Conservation (phyloP, 2,113 vertebrate species). For the Neodon shergylaensis region DNA sequence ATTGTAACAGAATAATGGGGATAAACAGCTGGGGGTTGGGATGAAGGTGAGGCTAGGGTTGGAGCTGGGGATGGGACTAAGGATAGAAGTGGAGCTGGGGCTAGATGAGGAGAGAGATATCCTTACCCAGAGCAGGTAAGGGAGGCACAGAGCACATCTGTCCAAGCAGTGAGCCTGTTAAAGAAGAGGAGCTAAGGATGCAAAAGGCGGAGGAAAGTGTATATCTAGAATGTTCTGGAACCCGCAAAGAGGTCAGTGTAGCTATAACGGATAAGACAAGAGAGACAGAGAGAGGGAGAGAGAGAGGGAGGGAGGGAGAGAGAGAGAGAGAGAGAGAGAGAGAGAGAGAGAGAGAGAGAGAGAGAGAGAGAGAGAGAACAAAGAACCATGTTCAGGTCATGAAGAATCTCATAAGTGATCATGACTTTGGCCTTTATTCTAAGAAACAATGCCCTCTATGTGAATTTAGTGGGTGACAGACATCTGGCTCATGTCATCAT, state of each 20-base stretch:
- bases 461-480: background rate
- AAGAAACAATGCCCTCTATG: background rate
- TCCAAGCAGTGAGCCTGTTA: background rate
- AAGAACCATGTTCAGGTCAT: background rate
- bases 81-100: no score
- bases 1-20: background rate
- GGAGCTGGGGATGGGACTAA: background rate
- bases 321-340: background rate
- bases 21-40: background rate
- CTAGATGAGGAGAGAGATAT: no score
- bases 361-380: background rate
- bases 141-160: rapidly evolving
- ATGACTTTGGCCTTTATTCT: background rate
- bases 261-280: background rate
- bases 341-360: background rate
- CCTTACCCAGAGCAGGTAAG: background rate
- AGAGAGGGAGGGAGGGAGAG: background rate
- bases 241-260: background rate
- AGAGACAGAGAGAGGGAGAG: background rate
- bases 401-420: background rate
- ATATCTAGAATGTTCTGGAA: background rate
- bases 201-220: background rate
- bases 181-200: background rate
- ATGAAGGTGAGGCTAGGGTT: background rate
- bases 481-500: rapidly evolving